Base-by-base conservation (phyloP, 2,113 vertebrate species). In the Trichechus manatus region DNA sequence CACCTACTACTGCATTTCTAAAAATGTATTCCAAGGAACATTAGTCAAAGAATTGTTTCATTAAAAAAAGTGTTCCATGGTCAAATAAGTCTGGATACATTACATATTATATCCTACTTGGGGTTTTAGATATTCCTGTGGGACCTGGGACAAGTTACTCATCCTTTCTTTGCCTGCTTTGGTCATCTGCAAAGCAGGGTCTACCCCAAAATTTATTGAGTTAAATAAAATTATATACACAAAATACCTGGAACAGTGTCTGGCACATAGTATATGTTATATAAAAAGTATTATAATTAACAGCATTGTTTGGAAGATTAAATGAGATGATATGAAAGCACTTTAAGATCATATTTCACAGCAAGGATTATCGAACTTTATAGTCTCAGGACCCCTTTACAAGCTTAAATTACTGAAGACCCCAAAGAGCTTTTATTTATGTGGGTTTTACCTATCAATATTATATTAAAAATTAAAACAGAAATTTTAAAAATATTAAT, bases 21-120 rank as follows among this genome's bases (percentile, higher is more conserved):
- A 94, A 90, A 94, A 47, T 33, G 74, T 47, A 91, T 75, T 75
- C 68, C 31, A 75, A 94, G 20, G 31, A 75, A 74, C 47, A 80
- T 25, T 50, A 61, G 72, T 89, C 36, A 39, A 87, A 91, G n/a
- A 74, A 90, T 1, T 87, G 44, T 86, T 81, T 5, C 64, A 61
- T 44, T 17, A 25, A 77, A 42, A 39, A 78, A 59, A 70, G 63
- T 19, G 66, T 59, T 93, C 39, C 75, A 53, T 53, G 79, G 42
- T 72, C 42, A 93, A 93, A 53, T 63, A 89, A 79, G 33, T 84
- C 50, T 70, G 47, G 14, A 7, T 78, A 83, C 82, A 77, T n/a
- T 68, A 94, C 8, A n/a, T 63, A 93, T 13, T 84, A 89, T 78
- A 79, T 63, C n/a, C n/a, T 87, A 31, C 17, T 78, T 72, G 14